Evolutionary conservation across 2,888 invertebrate species (phyloP), one percentile per base, ranked within the genome.

Genomic region (Creontiades dilutus): DNA sequence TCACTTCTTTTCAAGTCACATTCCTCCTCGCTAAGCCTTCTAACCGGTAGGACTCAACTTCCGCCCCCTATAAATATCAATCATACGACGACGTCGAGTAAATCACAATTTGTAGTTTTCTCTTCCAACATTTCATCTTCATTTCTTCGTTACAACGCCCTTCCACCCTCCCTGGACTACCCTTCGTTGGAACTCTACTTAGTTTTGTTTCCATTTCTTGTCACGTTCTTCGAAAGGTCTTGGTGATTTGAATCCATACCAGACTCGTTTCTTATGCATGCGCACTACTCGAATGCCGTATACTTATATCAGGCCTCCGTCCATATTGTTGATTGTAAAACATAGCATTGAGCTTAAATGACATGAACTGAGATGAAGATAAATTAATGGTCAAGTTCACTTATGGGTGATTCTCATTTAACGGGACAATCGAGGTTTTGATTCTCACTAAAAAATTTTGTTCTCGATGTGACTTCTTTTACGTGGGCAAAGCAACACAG

Each of bases 51-150:
- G 78, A 85, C 85, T 61, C 55, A 28, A 57, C 57, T 37, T 28
- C 61, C 61, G 55, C 85, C 85, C 48, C 23, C 85, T 85, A 85
- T 85, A 85, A 85, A 85, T 85, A 85, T 85, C 85, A 85, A 85
- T 85, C 85, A 85, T 57, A 57, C 85, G 37, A 37, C 85, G 57
- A 85, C 85, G 85, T 85, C 85, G 28, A 85, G 85, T 85, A 85
- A 85, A 85, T 85, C 85, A 85, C 85, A 85, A 85, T 85, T 85
- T 85, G 85, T 52, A 85, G 55, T 85, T 85, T 85, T 57, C 85
- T n/a, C 28, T n/a, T n/a, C 82, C 82, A 27, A 61, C 85, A 85
- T 57, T 85, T 52, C 85, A 85, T 85, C 85, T 85, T 85, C 85
- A 85, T 85, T 85, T 37, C 37, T 61, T 28, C 57, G 2, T 37